Evolutionary conservation across 1,140 invertebrate species (phyloP).

Genomic region (Laupala kohalensis): DNA sequence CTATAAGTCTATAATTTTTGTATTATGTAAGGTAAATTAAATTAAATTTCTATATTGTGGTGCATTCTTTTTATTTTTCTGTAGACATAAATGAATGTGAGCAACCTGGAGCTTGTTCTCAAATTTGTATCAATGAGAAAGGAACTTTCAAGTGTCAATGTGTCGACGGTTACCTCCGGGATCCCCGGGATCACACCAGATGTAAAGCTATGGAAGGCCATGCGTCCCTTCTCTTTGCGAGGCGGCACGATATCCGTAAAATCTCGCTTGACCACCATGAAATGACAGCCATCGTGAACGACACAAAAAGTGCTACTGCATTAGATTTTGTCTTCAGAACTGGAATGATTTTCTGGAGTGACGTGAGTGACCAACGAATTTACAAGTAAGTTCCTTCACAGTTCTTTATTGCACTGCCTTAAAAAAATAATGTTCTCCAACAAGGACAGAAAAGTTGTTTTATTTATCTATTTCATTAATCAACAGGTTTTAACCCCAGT

Average conservation of each 20-base stretch:
- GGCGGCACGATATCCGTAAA: slow-evolving; percentile 77
- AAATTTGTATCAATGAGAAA: slow-evolving; percentile 80
- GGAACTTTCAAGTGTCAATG: slow-evolving; percentile 91
- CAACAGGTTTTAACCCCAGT: no score
- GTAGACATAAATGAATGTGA: slow-evolving; percentile 87
- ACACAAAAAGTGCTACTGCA: slow-evolving; percentile 72
- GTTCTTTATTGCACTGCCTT: no score
- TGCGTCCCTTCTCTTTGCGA: slow-evolving; percentile 68
- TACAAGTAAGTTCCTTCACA: slow-evolving; percentile 74
- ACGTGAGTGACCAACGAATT: slow-evolving; percentile 76
- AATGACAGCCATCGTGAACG: slow-evolving; percentile 79
- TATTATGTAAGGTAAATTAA: neutral
- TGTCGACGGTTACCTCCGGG: slow-evolving; percentile 67
- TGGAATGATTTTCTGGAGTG: slow-evolving; percentile 91
- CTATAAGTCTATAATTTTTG: neutral
- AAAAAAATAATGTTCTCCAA: no score
- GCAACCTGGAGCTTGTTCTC: slow-evolving; percentile 78
- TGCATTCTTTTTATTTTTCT: neutral
- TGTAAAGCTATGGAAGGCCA: slow-evolving; percentile 83
- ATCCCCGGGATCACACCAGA: slow-evolving; percentile 63
- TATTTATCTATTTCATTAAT: no score
- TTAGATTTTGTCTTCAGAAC: slow-evolving; percentile 81
- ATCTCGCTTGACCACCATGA: slow-evolving; percentile 78
- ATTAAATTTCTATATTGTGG: neutral
- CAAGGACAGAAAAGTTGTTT: no score